Conservation (phyloP, 2,113 vertebrate species). For the Alouatta palliata region DNA sequence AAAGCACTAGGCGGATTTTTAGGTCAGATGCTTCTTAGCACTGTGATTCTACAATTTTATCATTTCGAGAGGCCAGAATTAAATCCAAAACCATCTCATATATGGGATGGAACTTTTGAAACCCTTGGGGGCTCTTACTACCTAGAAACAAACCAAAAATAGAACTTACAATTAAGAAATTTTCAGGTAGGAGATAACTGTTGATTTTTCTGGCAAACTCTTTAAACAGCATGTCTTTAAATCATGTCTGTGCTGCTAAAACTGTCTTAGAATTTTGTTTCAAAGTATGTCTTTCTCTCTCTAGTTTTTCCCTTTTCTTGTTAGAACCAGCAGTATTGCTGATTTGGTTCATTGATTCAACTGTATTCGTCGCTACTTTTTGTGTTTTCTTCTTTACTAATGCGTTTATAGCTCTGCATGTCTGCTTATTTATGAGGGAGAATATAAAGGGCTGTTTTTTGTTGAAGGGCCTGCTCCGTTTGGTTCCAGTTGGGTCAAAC, state of each 20-base stretch:
- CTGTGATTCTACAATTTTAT: neutral
- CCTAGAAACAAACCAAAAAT: neutral
- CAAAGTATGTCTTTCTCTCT: neutral
- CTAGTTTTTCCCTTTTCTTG: neutral
- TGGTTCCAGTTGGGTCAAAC: slow-evolving; percentile 98
- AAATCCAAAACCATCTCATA: neutral
- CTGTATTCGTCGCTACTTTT: too few species aligned
- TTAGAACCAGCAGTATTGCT: neutral
- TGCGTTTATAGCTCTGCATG: neutral
- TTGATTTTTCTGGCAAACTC: neutral
- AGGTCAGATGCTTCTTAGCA: neutral
- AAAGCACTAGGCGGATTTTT: neutral
- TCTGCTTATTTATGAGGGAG: neutral
- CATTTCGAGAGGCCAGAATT: neutral
- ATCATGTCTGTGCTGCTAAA: neutral
- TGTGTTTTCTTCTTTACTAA: neutral
- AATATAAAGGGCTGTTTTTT: neutral
- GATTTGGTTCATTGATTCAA: neutral
- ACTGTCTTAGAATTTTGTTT: neutral
- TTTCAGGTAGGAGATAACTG: neutral
- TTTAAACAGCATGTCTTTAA: neutral
- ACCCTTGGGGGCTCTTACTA: neutral
- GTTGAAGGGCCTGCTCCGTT: slow-evolving; percentile 94
- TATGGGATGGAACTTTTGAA: neutral
- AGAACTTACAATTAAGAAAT: neutral